Evolutionary conservation across 2,888 invertebrate species (phyloP).

Genomic region (Heliconius hortense): DNA sequence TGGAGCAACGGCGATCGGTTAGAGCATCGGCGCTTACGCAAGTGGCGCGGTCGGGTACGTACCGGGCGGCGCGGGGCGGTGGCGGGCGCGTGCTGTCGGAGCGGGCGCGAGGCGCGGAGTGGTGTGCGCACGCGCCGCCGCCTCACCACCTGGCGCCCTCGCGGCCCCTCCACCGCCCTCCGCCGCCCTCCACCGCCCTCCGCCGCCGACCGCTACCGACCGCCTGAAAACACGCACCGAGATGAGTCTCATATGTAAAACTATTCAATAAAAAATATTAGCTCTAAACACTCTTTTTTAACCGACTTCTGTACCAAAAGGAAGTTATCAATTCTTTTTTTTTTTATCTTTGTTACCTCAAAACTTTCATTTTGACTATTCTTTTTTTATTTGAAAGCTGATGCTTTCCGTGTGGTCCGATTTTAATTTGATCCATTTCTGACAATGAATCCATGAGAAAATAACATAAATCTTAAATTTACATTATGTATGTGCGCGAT

Average conservation of each 20-base stretch:
- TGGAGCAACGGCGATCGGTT: conserved; percentile 35
- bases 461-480: no score
- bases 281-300: no score
- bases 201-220: conserved; percentile 3
- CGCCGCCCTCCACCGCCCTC: conserved; percentile 14
- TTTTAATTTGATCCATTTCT: no score
- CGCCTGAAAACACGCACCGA: conserved; percentile 22
- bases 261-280: no score
- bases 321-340: no score
- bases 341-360: no score
- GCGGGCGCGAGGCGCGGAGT: conserved; percentile 67
- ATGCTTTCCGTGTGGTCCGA: no score
- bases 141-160: conserved; percentile 35
- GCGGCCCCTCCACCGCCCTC: conserved; percentile 23
- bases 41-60: conserved; percentile 56
- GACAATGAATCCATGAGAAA: no score
- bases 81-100: conserved; percentile 60
- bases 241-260: neutral
- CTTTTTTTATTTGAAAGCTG: no score
- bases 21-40: conserved; percentile 46
- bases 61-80: conserved; percentile 54
- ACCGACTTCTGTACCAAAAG: no score
- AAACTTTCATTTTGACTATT: no score
- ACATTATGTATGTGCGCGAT: no score
- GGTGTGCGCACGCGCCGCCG: conserved; percentile 45